phyloP scores from a whole-genome alignment of 1,140 invertebrate species.

The Frieseomelitta varia region DNA sequence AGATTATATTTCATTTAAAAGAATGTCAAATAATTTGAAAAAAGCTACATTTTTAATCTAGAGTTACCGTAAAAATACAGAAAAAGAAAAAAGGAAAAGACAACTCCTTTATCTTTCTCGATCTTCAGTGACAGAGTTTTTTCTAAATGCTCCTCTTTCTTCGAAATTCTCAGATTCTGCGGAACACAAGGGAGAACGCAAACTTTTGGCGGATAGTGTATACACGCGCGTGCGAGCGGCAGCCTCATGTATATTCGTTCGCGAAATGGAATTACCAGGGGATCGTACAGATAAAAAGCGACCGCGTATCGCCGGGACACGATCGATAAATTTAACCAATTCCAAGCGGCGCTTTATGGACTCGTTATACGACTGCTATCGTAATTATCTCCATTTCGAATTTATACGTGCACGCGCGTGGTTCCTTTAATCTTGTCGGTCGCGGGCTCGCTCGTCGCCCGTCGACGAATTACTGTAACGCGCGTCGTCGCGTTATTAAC shows the following conservation, averaged over 20 bases:
- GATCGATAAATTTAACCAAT: slow-evolving; percentile 71
- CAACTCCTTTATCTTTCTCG: not conserved
- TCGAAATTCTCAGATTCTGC: not conserved
- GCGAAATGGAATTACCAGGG: slow-evolving; percentile 43
- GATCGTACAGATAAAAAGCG: slow-evolving; percentile 61
- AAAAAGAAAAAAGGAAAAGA: too few relatives aligned
- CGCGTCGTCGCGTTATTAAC: slow-evolving; percentile 40
- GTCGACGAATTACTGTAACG: slow-evolving; percentile 30
- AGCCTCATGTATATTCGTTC: not conserved
- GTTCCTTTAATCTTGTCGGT: slow-evolving; percentile 57
- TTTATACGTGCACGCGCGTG: slow-evolving; percentile 39
- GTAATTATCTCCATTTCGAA: slow-evolving; percentile 67
- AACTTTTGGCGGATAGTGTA: not conserved
- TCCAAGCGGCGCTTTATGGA: slow-evolving; percentile 69
- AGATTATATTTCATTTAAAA: too few relatives aligned
- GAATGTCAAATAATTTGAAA: too few relatives aligned
- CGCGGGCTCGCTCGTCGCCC: not conserved
- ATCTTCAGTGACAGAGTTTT: not conserved
- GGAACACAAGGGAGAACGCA: not conserved
- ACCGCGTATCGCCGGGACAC: slow-evolving; percentile 38
- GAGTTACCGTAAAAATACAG: too few relatives aligned
- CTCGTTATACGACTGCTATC: slow-evolving; percentile 66
- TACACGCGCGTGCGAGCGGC: not conserved
- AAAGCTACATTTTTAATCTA: too few relatives aligned
- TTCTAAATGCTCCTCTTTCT: not conserved